phyloP scores from a whole-genome alignment of 2,113 vertebrate genomes.

The Periophthalmodon schlosseri region DNA sequence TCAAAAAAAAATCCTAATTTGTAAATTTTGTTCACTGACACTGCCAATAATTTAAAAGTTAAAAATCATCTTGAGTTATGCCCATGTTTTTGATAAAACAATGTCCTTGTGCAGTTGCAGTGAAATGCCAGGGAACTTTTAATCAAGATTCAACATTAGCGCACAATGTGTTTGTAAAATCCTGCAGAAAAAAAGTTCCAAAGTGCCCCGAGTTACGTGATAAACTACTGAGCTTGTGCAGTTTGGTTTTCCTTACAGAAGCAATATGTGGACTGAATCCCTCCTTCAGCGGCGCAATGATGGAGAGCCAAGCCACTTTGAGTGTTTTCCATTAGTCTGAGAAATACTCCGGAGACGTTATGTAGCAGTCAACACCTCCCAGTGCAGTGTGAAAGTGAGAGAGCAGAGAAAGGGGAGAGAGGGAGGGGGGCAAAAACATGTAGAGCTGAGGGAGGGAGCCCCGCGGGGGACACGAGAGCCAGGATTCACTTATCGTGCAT shows the following conservation, averaged over 20 bases:
- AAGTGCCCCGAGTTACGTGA: slow-evolving; percentile 24
- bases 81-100: neutral
- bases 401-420: slow-evolving; percentile 8
- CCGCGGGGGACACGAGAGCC: neutral
- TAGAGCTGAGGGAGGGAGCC: neutral
- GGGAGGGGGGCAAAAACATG: slow-evolving; percentile 1
- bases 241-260: slow-evolving; percentile 47
- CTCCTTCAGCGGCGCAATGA: slow-evolving; percentile 48
- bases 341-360: slow-evolving; percentile 66
- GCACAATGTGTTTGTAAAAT: neutral
- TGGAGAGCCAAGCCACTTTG: slow-evolving; percentile 57
- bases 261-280: slow-evolving; percentile 51
- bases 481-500: neutral
- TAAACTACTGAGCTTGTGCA: slow-evolving; percentile 21
- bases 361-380: slow-evolving; percentile 65
- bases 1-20: too few relatives aligned
- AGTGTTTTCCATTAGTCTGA: slow-evolving; percentile 72
- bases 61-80: neutral
- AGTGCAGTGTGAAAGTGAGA: slow-evolving; percentile 45
- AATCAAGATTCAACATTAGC: neutral
- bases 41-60: neutral
- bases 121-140: neutral
- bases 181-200: slow-evolving; percentile 23
- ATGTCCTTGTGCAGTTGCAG: neutral
- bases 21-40: too few relatives aligned